A percentile compares a stretch with the other conserved stretches of the same genome.
Evolutionary conservation across 2,113 vertebrate genomes (phyloP).

Genomic region (Ictalurus furcatus): DNA sequence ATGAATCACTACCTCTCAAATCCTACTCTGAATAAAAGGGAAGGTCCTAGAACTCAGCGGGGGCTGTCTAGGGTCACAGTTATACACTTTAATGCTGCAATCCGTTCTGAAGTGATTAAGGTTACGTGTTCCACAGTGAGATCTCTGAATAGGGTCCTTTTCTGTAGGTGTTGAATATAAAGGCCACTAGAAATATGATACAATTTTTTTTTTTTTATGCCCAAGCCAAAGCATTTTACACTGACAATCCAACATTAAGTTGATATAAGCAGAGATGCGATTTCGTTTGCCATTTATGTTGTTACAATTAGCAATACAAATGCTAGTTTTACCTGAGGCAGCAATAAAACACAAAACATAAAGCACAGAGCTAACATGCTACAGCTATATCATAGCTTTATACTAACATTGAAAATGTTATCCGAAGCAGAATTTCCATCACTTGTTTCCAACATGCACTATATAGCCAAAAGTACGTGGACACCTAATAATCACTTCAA

Average conservation of each 20-base stretch:
- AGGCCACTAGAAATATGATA: not conserved
- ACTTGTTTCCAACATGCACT: not conserved
- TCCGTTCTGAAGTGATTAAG: conserved; percentile 1
- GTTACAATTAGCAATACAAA: not conserved
- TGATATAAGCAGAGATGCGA: not conserved
- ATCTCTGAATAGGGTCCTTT: not conserved
- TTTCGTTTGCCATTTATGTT: not conserved
- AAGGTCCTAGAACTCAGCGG: not conserved
- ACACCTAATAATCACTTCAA: not conserved
- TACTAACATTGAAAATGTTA: not conserved
- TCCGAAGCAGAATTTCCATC: not conserved
- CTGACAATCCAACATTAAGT: not conserved
- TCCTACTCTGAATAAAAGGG: not conserved
- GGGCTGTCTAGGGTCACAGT: not conserved
- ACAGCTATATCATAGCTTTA: not conserved
- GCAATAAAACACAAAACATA: not conserved
- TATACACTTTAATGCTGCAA: not conserved
- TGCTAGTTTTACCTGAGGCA: not conserved
- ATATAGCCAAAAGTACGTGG: not conserved
- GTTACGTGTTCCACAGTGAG: not conserved
- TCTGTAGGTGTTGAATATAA: not conserved
- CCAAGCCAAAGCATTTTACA: not conserved
- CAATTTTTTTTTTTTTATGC: not conserved
- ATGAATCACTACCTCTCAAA: conserved; percentile 52
- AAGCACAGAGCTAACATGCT: not conserved